A percentile compares a stretch with the other conserved stretches of the same genome.
phyloP scores from a whole-genome alignment of 2,888 invertebrate genomes.

The Heliconius charithonia region DNA sequence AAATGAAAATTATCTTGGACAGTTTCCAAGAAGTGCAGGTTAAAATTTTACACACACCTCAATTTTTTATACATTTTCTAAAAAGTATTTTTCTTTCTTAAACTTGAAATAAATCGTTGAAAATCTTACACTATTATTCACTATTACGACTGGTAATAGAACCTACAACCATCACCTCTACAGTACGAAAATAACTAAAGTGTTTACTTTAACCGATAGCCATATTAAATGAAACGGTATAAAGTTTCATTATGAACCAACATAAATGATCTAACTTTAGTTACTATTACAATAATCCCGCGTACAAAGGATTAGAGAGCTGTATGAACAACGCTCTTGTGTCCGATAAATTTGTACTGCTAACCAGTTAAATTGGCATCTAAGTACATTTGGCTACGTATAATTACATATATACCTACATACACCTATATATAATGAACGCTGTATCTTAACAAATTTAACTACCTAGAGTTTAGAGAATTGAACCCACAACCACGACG shows the following conservation, averaged over 20 bases:
- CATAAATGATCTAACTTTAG: constrained; percentile 6
- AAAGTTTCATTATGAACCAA: constrained; percentile 5
- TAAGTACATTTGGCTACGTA: neutral
- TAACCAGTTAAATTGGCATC: constrained; percentile 24
- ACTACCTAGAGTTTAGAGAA: too few relatives aligned
- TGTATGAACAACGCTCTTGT: constrained; percentile 35
- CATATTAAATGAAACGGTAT: neutral
- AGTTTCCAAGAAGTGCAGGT: too few relatives aligned
- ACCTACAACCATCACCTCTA: neutral
- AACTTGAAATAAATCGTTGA: too few relatives aligned
- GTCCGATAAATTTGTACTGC: constrained; percentile 39
- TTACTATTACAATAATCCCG: constrained; percentile 14
- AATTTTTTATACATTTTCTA: too few relatives aligned
- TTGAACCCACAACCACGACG: neutral
- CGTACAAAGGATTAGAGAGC: constrained; percentile 35
- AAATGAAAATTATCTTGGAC: too few relatives aligned
- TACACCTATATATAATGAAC: neutral
- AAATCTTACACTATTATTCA: too few relatives aligned
- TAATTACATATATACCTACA: neutral
- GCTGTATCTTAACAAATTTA: too few relatives aligned
- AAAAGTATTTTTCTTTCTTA: too few relatives aligned
- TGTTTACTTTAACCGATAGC: neutral
- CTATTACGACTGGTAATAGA: neutral
- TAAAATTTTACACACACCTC: too few relatives aligned
- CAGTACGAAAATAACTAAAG: neutral